Evolutionary conservation across 2,888 invertebrate species (phyloP), one percentile per base, ranked within the genome.

Genomic region (Polia nebulosa): DNA sequence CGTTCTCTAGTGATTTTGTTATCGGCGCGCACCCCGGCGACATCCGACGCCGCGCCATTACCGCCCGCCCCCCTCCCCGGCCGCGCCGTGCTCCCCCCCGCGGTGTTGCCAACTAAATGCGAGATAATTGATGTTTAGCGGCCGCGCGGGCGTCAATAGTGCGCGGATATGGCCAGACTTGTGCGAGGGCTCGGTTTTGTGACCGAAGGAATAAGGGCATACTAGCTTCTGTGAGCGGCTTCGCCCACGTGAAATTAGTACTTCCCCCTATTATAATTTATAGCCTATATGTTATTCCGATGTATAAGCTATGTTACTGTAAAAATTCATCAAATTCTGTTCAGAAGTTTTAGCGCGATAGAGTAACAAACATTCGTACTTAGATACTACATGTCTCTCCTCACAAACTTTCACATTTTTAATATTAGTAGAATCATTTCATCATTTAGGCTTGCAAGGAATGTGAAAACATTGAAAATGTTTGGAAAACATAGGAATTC

Each of bases 1-100:
- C 90, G 91, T 92, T 92, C 93, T 93, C 94, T 92, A 93, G 94
- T 94, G 95, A 94, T 95, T 95, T 94, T 94, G 95, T 95, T 95
- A 95, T 95, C 95, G 93, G 93, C 92, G 86, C 88, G 90, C 92
- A 92, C 91, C 93, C 93, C 93, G 93, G 93, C 94, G 95, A 93
- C 94, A 93, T 92, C 92, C 94, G 92, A 93, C 94, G 93, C 92
- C 92, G 92, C 92, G 91, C 93, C 92, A 93, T 91, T 93, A 92
- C 93, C 92, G 86, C 87, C 71, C 62, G n/a, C 86, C 89, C 88
- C 57, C 86, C 89, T 87, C 93, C 91, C 78, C 45, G 53, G 80
- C 76, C 82, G 70, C 76, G 76, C 83, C 81, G 80, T 78, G 66
- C 78, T 76, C 84, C 79, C 80, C 67, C 69, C 72, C 66, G 68